phyloP scores from a whole-genome alignment of 2,888 invertebrate genomes.

The Morpho achilles region DNA sequence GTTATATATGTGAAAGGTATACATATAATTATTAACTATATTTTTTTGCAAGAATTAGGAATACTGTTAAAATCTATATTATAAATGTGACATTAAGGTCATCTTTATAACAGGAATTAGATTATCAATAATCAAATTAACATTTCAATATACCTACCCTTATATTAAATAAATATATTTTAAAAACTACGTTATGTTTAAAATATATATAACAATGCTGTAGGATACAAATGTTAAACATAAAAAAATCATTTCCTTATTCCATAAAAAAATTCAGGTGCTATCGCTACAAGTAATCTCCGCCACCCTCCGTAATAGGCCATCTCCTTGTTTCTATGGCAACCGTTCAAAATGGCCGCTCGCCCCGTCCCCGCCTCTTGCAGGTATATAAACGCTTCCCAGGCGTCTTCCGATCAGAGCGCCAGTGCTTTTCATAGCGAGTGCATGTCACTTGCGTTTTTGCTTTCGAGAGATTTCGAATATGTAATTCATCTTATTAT shows the following conservation, averaged over 20 bases:
- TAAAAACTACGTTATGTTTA: not conserved
- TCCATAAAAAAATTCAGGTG: conserved; percentile 34
- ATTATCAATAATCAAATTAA: too few species aligned
- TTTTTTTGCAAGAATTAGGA: too few species aligned
- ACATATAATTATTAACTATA: too few species aligned
- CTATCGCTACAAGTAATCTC: conserved; percentile 71
- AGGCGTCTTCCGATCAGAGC: conserved; percentile 50
- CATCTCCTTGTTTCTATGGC: conserved; percentile 72
- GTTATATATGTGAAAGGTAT: too few species aligned
- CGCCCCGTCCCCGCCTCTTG: conserved; percentile 46
- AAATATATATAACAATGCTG: not conserved
- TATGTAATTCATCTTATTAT: conserved; percentile 32
- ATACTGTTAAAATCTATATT: not conserved
- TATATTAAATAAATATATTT: too few species aligned
- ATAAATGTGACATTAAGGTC: too few species aligned
- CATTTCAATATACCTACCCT: too few species aligned
- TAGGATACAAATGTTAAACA: conserved; percentile 7
- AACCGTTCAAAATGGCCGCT: conserved; percentile 72
- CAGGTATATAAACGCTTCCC: conserved; percentile 63
- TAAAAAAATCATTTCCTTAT: conserved; percentile 20
- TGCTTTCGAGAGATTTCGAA: conserved; percentile 43
- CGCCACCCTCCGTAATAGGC: conserved; percentile 77
- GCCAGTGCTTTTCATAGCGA: conserved; percentile 55
- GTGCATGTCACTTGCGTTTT: conserved; percentile 47
- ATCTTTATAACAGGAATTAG: too few species aligned